Conservation (phyloP, 1,140 invertebrate species). For the Procambarus clarkii region DNA sequence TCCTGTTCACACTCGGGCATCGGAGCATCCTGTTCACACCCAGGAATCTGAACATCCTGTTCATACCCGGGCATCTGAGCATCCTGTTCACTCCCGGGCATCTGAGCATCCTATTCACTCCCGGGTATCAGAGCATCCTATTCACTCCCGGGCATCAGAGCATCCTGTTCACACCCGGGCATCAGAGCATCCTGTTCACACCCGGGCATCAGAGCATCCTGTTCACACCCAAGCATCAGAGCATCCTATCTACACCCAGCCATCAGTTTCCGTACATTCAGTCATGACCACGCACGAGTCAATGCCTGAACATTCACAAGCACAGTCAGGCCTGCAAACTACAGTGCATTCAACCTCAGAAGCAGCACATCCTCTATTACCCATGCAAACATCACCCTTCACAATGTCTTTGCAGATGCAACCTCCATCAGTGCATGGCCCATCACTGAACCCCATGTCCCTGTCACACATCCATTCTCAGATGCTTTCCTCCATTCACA, state of each 20-base stretch:
- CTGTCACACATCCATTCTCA: background rate
- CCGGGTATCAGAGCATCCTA: background rate
- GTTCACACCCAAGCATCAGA: background rate
- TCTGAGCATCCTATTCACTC: background rate
- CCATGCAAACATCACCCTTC: background rate
- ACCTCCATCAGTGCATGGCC: background rate
- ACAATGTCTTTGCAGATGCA: background rate
- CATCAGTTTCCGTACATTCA: background rate
- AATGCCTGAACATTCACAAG: background rate
- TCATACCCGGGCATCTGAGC: background rate
- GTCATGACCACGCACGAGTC: background rate
- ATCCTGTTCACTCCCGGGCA: background rate
- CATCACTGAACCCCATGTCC: background rate
- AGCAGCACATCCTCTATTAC: background rate
- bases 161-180: background rate
- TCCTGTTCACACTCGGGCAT: background rate
- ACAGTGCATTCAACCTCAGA: background rate
- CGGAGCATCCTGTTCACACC: background rate
- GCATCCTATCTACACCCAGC: background rate
- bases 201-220: background rate
- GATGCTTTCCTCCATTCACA: background rate
- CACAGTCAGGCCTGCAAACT: background rate
- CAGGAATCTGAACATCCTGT: background rate
- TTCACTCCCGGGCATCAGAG: background rate
- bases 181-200: background rate